Base-by-base conservation (phyloP, 2,113 vertebrate species). In the Trichomycterus rosablanca region DNA sequence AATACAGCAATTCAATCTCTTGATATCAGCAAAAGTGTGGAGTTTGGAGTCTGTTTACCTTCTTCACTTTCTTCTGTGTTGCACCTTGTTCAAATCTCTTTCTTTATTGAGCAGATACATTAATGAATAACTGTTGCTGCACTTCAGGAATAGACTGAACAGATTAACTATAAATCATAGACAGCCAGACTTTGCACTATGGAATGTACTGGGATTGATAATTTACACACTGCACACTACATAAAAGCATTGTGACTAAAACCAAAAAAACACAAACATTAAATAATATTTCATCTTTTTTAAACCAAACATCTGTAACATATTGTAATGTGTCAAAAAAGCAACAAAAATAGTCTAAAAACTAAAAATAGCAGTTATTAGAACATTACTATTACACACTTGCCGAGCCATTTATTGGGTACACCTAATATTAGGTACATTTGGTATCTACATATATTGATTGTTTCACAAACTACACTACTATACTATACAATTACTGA, bases 41-140 rank as follows among this genome's bases (percentile, higher is more conserved):
- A 4, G 40, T 32, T 46, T 52, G 39, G 24, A 46, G 35, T 40
- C 28, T 50, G 42, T 19, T 45, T 64, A 26, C 14, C 1, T 14
- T 18, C 11, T 39, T 15, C 42, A 18, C 7, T 54, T 35, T 14
- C 54, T n/a, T 2, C 32, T 18, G 46, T 30, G 30, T 3, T n/a
- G n/a, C n/a, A n/a, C n/a, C n/a, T n/a, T n/a, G n/a, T n/a, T n/a
- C n/a, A n/a, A n/a, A n/a, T n/a, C n/a, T n/a, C n/a, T 7, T 59
- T 49, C 34, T 60, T 56, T 37, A 45, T 37, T 18, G 6, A 50
- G 60, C 11, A 39, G 44, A 49, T n/a, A 10, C 52, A 51, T 61
- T 73, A 73, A 61, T 73, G 66, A 56, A 52, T 57, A 59, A 67
- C 63, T 35, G 51, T 56, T 18, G n/a, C n/a, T n/a, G n/a, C 28